Evolutionary conservation across 2,888 invertebrate species (phyloP), one percentile per base, ranked within the genome.

Genomic region (Adineta ricciae): DNA sequence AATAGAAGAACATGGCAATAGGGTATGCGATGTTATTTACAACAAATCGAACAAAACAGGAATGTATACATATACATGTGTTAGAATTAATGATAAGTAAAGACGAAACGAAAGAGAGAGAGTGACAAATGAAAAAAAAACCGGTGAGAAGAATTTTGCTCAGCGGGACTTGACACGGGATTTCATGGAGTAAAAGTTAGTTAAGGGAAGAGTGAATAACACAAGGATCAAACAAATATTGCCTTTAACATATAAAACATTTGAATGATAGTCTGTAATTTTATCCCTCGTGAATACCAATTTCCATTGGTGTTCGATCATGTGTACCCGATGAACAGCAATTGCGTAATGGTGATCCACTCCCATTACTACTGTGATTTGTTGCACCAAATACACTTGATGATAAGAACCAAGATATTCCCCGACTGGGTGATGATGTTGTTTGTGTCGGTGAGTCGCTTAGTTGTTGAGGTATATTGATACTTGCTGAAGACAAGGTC

Each of bases 291-390:
- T 41, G 41, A 78, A 24, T 41, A 78, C 78, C 78, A 19, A 78
- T 9, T 41, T 78, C 78, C 78, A 78, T 78, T 21, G 78, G 78
- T 78, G 78, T 78, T 78, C 78, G 78, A n/a, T 78, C 78, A 41
- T 78, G 41, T 64, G 19, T 19, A 32, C 64, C 19, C 2, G 64
- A 64, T 41, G 41, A 41, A 41, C 38, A 78, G n/a, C 78, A 78
- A 78, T 11, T 78, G 24, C 78, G 78, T 5, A 78, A 7, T 38
- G 78, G 78, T 41, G 41, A 41, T 2, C 78, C 78, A 78, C 78
- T 78, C 24, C 78, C 78, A 78, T 41, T 78, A 41, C 41, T 41
- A 41, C 41, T 41, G 24, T 38, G 38, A 78, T 41, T 78, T 41
- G 78, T 41, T 41, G 78, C 41, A 78, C 78, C 78, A 41, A 78